A percentile compares a stretch with the other conserved stretches of the same genome.
Evolutionary conservation across 2,797 vertebrate genomes (phyloP).

Genomic region (Xyrichtys novacula): DNA sequence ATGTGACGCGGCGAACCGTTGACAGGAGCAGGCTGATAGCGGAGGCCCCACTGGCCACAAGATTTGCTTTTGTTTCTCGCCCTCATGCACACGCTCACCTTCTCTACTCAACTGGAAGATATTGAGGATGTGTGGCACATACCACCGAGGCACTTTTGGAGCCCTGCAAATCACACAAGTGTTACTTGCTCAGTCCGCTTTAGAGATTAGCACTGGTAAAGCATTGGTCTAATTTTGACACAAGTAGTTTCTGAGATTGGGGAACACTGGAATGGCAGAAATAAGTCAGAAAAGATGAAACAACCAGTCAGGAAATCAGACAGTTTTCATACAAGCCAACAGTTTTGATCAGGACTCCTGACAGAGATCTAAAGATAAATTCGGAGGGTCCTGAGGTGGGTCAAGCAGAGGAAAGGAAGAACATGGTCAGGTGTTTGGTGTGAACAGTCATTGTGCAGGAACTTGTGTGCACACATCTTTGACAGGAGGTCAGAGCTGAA

Average conservation of each 20-base stretch:
- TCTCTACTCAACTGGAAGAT: slow-evolving; percentile 62
- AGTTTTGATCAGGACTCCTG: background rate
- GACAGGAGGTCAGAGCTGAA: slow-evolving; percentile 5
- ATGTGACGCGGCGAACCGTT: slow-evolving; percentile 75
- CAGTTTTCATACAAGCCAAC: slow-evolving; percentile 3
- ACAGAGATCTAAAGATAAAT: background rate
- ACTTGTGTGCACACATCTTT: background rate
- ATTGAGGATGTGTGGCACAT: slow-evolving; percentile 49
- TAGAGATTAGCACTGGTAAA: background rate
- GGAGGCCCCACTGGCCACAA: slow-evolving; percentile 69
- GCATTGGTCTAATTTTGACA: background rate
- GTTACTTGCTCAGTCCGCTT: slow-evolving; percentile 25
- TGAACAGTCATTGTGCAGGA: background rate
- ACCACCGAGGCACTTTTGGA: slow-evolving; percentile 39
- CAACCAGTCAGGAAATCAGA: background rate
- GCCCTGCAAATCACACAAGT: slow-evolving; percentile 11
- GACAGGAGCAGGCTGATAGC: slow-evolving; percentile 76
- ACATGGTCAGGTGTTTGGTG: background rate
- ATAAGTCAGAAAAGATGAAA: no score
- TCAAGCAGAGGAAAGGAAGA: background rate
- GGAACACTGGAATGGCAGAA: background rate
- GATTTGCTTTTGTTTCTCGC: slow-evolving; percentile 70
- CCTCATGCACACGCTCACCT: slow-evolving; percentile 51
- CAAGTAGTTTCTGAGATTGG: slow-evolving; percentile 2
- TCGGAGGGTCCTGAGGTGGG: background rate